Evolutionary conservation across 2,888 invertebrate genomes (phyloP), one percentile per base, ranked within the genome.

Genomic region (Arge pagana): DNA sequence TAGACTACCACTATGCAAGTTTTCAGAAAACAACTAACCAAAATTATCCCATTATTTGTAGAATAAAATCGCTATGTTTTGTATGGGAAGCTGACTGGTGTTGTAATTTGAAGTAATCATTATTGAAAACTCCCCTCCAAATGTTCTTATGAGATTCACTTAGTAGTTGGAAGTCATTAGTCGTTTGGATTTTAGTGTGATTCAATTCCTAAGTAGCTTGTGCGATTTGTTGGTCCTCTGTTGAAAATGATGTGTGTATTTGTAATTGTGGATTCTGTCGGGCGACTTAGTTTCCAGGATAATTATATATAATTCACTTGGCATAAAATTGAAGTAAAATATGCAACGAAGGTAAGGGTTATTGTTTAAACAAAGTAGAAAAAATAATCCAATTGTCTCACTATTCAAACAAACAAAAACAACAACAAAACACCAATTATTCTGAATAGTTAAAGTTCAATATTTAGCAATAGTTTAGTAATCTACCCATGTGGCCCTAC

Each of bases 61-160:
- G 74, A 76, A 76, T 76, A 76, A 75, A 75, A 71, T 71, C 71
- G 68, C 72, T 74, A 74, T 76, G 75, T 76, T 76, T 76, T 76
- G 65, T 74, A 75, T 74, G 74, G 73, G 74, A 74, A 66, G 60
- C 42, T 51, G 41, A 33, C 31, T 15, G 13, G 45, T 35, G 33
- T 45, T 45, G 33, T 45, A 33, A 45, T 45, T 45, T 45, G 21
- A 28, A 26, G 11, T 30, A 26, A 42, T 15, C 13, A 7, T 10
- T 10, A 2, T 33, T 37, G 5, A 10, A 33, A 45, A 21, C 33
- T 35, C 23, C 15, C 33, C 36, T 37, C 48, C 37, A 53, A 60
- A 61, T 58, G 52, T 62, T 54, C 58, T 63, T 59, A 62, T 63
- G 33, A 24, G 45, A 16, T 23, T 21, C 24, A 10, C n/a, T n/a